phyloP scores from a whole-genome alignment of 2,888 invertebrate genomes.

The Sthenelais limicola region DNA sequence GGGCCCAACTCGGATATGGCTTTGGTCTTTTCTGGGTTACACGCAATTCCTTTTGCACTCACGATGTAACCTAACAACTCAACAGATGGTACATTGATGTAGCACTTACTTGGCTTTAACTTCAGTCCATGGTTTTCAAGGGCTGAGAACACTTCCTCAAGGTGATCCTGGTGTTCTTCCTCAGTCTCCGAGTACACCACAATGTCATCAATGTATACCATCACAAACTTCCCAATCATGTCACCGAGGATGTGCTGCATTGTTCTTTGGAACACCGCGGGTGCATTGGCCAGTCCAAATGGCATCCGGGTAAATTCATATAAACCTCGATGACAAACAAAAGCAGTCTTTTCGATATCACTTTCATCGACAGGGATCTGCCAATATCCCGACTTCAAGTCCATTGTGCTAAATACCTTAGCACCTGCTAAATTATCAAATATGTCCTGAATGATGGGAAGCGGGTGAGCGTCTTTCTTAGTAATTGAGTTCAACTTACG shows the following conservation, averaged over 20 bases:
- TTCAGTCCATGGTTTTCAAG: constrained; percentile 40
- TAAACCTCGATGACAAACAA: constrained; percentile 37
- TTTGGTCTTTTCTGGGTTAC: constrained; percentile 44
- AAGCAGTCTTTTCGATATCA: constrained; percentile 43
- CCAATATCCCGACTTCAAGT: constrained; percentile 45
- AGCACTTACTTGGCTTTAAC: constrained; percentile 46
- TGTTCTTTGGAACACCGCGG: constrained; percentile 40
- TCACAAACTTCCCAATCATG: constrained; percentile 19
- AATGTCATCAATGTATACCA: constrained; percentile 48
- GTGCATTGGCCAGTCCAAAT: constrained; percentile 49
- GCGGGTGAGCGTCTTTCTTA: constrained; percentile 36
- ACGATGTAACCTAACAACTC: constrained; percentile 45
- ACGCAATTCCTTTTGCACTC: constrained; percentile 40
- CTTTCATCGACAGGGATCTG: constrained; percentile 42
- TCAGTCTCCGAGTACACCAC: constrained; percentile 31
- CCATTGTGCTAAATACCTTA: constrained; percentile 41
- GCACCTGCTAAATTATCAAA: constrained; percentile 45
- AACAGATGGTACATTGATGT: constrained; percentile 34
- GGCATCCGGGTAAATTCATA: constrained; percentile 45
- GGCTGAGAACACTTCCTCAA: constrained; percentile 40
- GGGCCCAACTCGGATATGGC: constrained; percentile 37
- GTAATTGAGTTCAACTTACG: constrained; percentile 41
- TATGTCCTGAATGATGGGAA: constrained; percentile 47
- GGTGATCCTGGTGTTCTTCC: constrained; percentile 39
- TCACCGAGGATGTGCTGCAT: constrained; percentile 38